Conservation (phyloP, 1,140 invertebrate genomes). For the Drosophila albomicans region DNA sequence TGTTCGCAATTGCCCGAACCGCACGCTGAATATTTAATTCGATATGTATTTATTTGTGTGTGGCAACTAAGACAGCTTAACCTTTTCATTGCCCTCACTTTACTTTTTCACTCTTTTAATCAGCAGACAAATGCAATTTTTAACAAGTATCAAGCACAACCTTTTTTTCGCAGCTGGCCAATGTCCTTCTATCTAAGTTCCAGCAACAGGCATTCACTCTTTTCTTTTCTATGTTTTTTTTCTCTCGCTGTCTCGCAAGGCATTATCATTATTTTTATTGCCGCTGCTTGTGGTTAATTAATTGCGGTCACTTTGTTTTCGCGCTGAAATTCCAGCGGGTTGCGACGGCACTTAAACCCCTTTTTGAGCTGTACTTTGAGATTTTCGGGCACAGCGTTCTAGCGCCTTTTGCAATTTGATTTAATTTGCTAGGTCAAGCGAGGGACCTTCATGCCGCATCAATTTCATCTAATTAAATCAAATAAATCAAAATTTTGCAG, state of each 20-base stretch:
- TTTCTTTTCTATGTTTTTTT: background rate
- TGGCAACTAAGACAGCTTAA: slow-evolving; percentile 47
- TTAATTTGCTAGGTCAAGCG: slow-evolving; percentile 65
- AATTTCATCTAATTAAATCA: slow-evolving; percentile 52
- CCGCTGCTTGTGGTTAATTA: slow-evolving; percentile 73
- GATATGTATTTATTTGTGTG: slow-evolving; percentile 14
- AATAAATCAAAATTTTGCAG: slow-evolving; percentile 59
- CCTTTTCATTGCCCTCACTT: slow-evolving; percentile 37
- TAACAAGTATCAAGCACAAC: background rate
- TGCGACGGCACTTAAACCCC: slow-evolving; percentile 69
- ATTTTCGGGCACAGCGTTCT: slow-evolving; percentile 17
- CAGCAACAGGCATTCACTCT: slow-evolving; percentile 23
- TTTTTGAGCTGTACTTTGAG: slow-evolving; percentile 27
- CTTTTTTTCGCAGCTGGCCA: background rate
- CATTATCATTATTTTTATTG: slow-evolving; percentile 75
- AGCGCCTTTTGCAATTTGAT: slow-evolving; percentile 59
- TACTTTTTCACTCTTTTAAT: slow-evolving; percentile 37
- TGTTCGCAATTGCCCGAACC: slow-evolving; percentile 46
- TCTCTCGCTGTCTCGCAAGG: slow-evolving; percentile 25
- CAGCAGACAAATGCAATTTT: slow-evolving; percentile 40
- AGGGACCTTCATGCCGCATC: slow-evolving; percentile 44
- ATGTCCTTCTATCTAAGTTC: background rate
- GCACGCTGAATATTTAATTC: slow-evolving; percentile 62
- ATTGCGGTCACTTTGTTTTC: slow-evolving; percentile 72
- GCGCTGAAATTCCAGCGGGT: slow-evolving; percentile 51